Evolutionary conservation across 2,113 vertebrate species (phyloP).

Genomic region (Caranx melampygus): DNA sequence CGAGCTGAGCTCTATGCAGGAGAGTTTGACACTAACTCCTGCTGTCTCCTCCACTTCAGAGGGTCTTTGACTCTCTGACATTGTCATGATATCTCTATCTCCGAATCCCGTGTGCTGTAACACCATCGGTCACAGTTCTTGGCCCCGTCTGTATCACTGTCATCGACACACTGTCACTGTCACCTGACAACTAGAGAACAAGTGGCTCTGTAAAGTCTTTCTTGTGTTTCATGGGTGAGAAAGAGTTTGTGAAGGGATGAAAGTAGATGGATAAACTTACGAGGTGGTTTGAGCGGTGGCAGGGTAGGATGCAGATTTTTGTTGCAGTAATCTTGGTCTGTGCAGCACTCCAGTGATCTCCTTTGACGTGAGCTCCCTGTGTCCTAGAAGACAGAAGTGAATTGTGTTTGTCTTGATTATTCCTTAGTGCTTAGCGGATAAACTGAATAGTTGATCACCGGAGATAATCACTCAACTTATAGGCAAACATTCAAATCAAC

Average conservation of each 20-base stretch:
- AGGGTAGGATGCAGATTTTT: conserved; percentile 91
- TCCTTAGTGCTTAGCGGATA: not conserved
- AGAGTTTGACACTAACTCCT: conserved; percentile 31
- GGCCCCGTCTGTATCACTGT: conserved; percentile 12
- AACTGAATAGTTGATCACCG: not conserved
- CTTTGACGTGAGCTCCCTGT: conserved; percentile 89
- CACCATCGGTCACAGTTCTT: conserved; percentile 43
- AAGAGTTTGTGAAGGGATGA: not conserved
- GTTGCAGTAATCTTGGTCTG: conserved; percentile 94
- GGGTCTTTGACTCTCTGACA: conserved; percentile 47
- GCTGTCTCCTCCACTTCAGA: conserved; percentile 17
- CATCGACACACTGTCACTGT: conserved; percentile 14
- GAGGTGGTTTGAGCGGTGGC: conserved; percentile 88
- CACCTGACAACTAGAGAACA: conserved; percentile 32
- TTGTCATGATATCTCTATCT: conserved; percentile 43
- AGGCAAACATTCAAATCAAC: not conserved
- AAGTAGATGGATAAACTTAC: conserved; percentile 76
- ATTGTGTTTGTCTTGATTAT: not conserved
- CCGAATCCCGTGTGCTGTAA: conserved; percentile 26
- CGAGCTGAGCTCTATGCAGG: conserved; percentile 14
- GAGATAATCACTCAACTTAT: no score
- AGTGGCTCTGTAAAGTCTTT: conserved; percentile 15
- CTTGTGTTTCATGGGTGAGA: conserved; percentile 11
- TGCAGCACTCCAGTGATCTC: conserved; percentile 93
- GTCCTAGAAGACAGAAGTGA: conserved; percentile 81